Base-by-base conservation (phyloP, 2,113 vertebrate species). In the Herpailurus yagouaroundi region DNA sequence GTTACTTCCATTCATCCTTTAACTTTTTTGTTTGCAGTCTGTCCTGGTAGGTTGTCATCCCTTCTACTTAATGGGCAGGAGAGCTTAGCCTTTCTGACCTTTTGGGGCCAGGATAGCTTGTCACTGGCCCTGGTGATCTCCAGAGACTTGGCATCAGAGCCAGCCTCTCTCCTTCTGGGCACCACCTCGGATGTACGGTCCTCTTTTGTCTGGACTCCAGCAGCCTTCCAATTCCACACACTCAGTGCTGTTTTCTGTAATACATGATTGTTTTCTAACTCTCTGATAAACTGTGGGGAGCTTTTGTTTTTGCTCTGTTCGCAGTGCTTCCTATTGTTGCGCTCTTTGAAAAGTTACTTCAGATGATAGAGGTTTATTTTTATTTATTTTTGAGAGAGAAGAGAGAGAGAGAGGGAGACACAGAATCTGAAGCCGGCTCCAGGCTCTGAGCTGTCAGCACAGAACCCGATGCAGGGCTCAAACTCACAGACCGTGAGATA, bases 151-250 rank as follows among this genome's bases (percentile, higher is more conserved):
- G 21, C 16, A 4, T 73, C 60, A 14, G 6, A 74, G 29, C 27
- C 33, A 0, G 14, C 18, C 33, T 36, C n/a, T 7, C 36, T 57
- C 36, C 13, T 73, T 41, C n/a, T 1, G 0, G 25, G 38, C 27
- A 3, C 5, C 7, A 0, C 36, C 21, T 60, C 45, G 27, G 29
- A 7, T 1, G 1, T 1, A 4, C 38, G 10, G 60, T 38, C 29
- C 25, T 81, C 41, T 66, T 15, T 7, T 1, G 23, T 6, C 63
- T 21, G 29, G 48, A 25, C 66, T 45, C 18, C 4, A 14, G 52
- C 31, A 9, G 38, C 48, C 69, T 21, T 33, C 1, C 5, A 4
- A 5, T 16, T 64, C 19, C 45, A 36, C 57, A 69, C 14, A 4
- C 18, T 66, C 36, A 1, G 18, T 52, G 48, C 2, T 18, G 0